Evolutionary conservation across 2,888 invertebrate genomes (phyloP).

Genomic region (Ophioninae sp.): DNA sequence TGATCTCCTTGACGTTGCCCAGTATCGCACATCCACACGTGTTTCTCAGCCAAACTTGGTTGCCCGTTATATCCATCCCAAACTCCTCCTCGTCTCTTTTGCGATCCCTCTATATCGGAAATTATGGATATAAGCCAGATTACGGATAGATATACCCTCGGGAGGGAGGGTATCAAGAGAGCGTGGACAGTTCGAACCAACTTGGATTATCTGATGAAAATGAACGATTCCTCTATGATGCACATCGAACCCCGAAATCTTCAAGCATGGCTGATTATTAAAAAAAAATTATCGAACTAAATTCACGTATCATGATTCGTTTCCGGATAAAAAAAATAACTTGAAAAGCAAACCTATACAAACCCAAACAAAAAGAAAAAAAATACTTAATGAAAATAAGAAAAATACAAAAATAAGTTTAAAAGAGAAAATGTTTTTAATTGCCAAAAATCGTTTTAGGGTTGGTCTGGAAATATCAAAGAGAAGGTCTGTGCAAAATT

Average conservation of each 20-base stretch:
- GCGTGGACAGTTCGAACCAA: neutral
- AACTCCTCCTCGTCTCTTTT: slow-evolving; percentile 29
- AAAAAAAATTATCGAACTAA: neutral
- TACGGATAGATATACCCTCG: slow-evolving; percentile 33
- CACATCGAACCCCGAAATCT: neutral
- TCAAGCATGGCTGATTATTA: neutral
- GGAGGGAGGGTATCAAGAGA: neutral
- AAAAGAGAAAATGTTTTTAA: too few relatives aligned
- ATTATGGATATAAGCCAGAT: slow-evolving; percentile 60
- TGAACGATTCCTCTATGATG: neutral
- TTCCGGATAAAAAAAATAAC: neutral
- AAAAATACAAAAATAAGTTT: too few relatives aligned
- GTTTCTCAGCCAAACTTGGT: slow-evolving; percentile 66
- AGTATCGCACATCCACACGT: slow-evolving; percentile 17
- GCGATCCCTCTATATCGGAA: slow-evolving; percentile 62
- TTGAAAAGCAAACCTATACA: too few relatives aligned
- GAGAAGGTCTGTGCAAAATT: too few relatives aligned
- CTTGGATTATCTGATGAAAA: slow-evolving; percentile 17
- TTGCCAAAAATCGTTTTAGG: too few relatives aligned
- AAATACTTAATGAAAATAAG: too few relatives aligned
- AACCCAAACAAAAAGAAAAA: too few relatives aligned
- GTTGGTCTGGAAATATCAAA: too few relatives aligned
- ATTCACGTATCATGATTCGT: neutral
- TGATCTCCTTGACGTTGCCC: slow-evolving; percentile 70
- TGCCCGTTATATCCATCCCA: slow-evolving; percentile 47